Base-by-base conservation (phyloP, 2,888 invertebrate genomes). In the Carabus problematicus region DNA sequence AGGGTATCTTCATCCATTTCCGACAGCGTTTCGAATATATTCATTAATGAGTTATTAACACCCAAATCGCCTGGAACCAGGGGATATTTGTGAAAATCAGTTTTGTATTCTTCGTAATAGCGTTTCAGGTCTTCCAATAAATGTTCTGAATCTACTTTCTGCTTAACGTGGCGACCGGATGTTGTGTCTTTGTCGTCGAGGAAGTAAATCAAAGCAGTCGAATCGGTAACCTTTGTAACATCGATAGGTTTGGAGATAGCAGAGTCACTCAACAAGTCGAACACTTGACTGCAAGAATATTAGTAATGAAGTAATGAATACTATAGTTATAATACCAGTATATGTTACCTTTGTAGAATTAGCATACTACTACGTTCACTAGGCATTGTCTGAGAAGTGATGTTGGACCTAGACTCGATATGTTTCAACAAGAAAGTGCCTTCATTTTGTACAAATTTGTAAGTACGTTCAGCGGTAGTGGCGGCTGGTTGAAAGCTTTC, bases 21-120 rank as follows among this genome's bases (percentile, higher is more conserved):
- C 8, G n/a, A 18, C n/a, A 64, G 55, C 42, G 1, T 2, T 3
- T 9, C n/a, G 41, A 43, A 64, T 64, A 19, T 54, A 8, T 11
- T n/a, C n/a, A 45, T 45, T 1, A 64, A 19, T 42, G 43, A 16
- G n/a, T 64, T 19, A 2, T 64, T 43, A 43, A 19, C 55, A 29
- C 8, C 7, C 8, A 43, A 19, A 43, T 43, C 39, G 11, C 19
- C 29, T 12, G 54, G 54, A 19, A 19, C 14, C 9, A 64, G 12
- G 8, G 64, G 64, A 14, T 4, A 18, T 52, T 12, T n/a, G 16
- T 62, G 39, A 0, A 54, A 49, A 9, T 49, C 16, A 16, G 11
- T 3, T 6, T 49, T 49, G 14, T 12, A 49, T 49, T 49, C 49
- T 49, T 49, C 7, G 7, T 16, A 49, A 3, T 14, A 16, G 9